Evolutionary conservation across 1,140 invertebrate genomes (phyloP), one percentile per base, ranked within the genome.

Genomic region (Spodoptera frugiperda): DNA sequence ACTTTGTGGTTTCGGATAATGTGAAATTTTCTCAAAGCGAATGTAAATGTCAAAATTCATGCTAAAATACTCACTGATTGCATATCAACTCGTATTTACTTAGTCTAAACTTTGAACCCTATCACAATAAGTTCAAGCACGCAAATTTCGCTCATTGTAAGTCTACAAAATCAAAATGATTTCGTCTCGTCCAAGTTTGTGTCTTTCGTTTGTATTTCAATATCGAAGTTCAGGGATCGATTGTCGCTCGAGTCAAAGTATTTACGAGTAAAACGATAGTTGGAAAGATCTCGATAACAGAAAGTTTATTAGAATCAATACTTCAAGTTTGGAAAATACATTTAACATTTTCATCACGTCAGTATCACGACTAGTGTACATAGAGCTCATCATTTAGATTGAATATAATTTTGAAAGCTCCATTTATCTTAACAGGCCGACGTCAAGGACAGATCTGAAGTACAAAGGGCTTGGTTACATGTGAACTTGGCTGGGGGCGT

Each of bases 351-450:
- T 17, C 9, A n/a, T 17, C 25, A 67, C 44, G 63, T 67, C 63
- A 67, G 6, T 49, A 67, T 67, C 63, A 67, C 44, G 17, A 51
- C 19, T 39, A 25, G 39, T 19, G 33, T 33, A 9, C 33, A 59
- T 61, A 63, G 61, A 51, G 44, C 44, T 67, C 71, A 12, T 74
- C 55, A 63, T 48, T 74, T 63, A 17, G 39, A 71, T 76, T 68
- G 76, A 79, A 80, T 79, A 77, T 82, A 78, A 82, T 79, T 79
- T 77, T 79, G 71, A 59, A 54, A 49, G 63, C 57, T 75, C 78
- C 83, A 84, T 84, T 84, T 79, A 81, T 84, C 83, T 81, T 78
- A 78, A 75, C 76, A 80, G 76, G 79, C 74, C 75, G 33, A 54
- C 55, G 81, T 82, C 83, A 84, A 55, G 19, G 72, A 46, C 83